Evolutionary conservation across 2,797 vertebrate species (phyloP).

Genomic region (Oreochromis mossambicus): DNA sequence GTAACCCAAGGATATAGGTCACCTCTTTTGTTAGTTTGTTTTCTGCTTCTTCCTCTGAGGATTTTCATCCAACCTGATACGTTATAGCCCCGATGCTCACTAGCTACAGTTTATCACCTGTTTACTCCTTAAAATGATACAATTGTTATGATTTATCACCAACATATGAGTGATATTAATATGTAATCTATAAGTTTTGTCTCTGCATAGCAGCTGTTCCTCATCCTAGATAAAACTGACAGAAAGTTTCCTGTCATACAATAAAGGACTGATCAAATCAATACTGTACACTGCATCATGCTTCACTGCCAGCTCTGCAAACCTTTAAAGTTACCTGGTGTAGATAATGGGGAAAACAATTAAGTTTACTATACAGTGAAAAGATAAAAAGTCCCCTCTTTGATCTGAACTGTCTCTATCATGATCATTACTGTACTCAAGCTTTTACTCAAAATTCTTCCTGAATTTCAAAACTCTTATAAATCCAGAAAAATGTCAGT

Average conservation of each 20-base stretch:
- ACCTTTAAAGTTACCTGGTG: neutral
- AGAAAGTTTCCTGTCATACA: neutral
- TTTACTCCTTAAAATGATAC: neutral
- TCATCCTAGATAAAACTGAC: neutral
- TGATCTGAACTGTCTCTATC: neutral
- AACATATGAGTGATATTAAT: accelerated
- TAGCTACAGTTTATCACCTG: neutral
- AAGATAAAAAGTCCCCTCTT: neutral
- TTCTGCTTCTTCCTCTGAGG: neutral
- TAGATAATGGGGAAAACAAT: neutral
- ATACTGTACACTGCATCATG: neutral
- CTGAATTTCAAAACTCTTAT: neutral
- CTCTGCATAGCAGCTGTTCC: neutral
- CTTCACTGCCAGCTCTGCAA: neutral
- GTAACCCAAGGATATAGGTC: constrained; percentile 65
- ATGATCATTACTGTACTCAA: neutral
- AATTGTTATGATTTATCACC: neutral
- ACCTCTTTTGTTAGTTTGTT: constrained; percentile 37
- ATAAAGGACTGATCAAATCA: neutral
- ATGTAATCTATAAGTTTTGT: neutral
- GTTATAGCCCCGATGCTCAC: neutral
- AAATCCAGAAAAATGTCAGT: neutral
- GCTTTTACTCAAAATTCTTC: neutral
- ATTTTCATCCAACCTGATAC: neutral
- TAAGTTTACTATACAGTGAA: neutral